These are phyloP conservation scores for Paraplagusia blochii DNA, from an alignment of 2,113 vertebrate genomes.

Conservation along the genomic window DNA sequence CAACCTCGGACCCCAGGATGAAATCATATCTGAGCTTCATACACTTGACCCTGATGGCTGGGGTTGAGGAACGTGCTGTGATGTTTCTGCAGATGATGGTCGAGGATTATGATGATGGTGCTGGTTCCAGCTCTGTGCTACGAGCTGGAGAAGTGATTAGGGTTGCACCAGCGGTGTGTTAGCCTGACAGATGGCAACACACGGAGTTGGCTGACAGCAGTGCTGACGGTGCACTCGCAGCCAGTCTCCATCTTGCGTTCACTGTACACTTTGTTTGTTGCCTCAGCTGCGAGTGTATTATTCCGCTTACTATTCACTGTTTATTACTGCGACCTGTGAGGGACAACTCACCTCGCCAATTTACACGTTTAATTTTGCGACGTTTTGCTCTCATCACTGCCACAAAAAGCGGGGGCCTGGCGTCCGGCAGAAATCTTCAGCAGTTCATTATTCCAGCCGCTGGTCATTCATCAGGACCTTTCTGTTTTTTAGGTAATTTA, in stretches of 20 bases:
- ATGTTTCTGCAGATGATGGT: constrained; percentile 45
- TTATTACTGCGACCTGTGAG: constrained; percentile 43
- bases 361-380: constrained; percentile 32
- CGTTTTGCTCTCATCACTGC: constrained; percentile 25
- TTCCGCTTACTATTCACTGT: constrained; percentile 45
- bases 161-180: constrained; percentile 56
- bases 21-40: constrained; percentile 35
- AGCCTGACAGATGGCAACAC: constrained; percentile 70
- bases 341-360: constrained; percentile 32
- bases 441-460: constrained; percentile 48
- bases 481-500: constrained; percentile 61
- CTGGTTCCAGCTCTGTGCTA: constrained; percentile 49
- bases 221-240: constrained; percentile 65
- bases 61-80: constrained; percentile 36
- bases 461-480: constrained; percentile 62
- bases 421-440: constrained; percentile 49
- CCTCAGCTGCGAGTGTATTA: constrained; percentile 30
- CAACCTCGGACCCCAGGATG: constrained; percentile 22
- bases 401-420: constrained; percentile 33
- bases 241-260: constrained; percentile 52
- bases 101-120: constrained; percentile 68
- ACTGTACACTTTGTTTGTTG: constrained; percentile 51
- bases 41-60: constrained; percentile 50
- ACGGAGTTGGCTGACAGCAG: constrained; percentile 61
- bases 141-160: constrained; percentile 62